These are phyloP conservation scores for Triplophysa siluroides DNA, from an alignment of 2,113 vertebrate species.

Conservation along the genomic window DNA sequence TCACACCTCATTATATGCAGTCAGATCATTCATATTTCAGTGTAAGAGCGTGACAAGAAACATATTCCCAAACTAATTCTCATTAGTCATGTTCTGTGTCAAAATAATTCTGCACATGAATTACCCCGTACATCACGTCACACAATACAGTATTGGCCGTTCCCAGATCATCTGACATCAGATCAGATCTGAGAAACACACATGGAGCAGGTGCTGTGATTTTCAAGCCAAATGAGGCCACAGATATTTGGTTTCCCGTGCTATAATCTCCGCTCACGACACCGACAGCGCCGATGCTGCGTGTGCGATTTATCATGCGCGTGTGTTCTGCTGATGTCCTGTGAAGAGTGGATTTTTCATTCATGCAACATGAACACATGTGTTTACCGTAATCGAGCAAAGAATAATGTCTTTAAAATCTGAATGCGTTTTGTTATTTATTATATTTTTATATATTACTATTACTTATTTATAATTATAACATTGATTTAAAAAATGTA, in stretches of 20 bases:
- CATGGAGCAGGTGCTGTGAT: constrained; percentile 21
- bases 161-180: background rate
- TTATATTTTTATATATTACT: no score
- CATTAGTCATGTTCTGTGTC: constrained; percentile 6
- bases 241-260: constrained; percentile 24
- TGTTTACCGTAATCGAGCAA: no score
- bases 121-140: background rate
- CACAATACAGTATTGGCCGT: constrained; percentile 5
- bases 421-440: no score
- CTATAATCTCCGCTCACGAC: background rate
- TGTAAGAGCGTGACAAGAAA: background rate
- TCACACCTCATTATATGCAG: no score
- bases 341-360: background rate
- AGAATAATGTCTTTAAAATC: background rate
- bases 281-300: background rate
- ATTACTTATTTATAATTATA: no score
- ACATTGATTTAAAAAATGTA: no score
- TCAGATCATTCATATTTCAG: background rate
- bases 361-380: no score
- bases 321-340: background rate
- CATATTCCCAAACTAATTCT: background rate
- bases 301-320: background rate
- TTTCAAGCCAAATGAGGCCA: constrained; percentile 27
- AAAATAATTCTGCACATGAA: background rate
- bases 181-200: constrained; percentile 18